phyloP scores from a whole-genome alignment of 1,140 invertebrate species.

The Drosophila santomea region DNA sequence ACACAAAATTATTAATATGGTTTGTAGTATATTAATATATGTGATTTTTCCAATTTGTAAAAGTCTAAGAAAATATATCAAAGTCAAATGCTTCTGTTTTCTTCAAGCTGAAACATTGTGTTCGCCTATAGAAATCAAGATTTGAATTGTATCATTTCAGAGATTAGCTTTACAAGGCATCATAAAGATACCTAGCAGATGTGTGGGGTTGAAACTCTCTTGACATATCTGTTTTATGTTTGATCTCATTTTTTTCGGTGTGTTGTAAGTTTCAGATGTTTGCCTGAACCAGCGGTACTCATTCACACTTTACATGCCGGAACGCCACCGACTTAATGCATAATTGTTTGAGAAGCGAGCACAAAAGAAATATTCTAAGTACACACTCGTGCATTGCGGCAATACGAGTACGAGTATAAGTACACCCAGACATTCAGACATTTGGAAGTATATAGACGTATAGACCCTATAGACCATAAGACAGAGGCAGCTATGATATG shows the following conservation, averaged over 20 bases:
- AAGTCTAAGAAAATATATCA: too few relatives aligned
- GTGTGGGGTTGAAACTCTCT: background rate
- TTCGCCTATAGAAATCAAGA: background rate
- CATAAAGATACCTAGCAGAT: background rate
- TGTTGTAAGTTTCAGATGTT: conserved; percentile 15
- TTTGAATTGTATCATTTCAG: background rate
- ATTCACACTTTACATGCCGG: conserved; percentile 72
- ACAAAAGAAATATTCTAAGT: conserved; percentile 73
- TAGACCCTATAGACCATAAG: conserved; percentile 14
- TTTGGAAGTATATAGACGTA: conserved; percentile 11
- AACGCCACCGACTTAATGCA: conserved; percentile 68
- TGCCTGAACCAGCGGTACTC: conserved; percentile 30
- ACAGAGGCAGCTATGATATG: conserved; percentile 67
- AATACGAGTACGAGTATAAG: conserved; percentile 5
- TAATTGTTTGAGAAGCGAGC: conserved; percentile 72
- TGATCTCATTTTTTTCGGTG: background rate
- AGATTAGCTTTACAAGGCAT: background rate
- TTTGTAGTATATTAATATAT: too few relatives aligned
- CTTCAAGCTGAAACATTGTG: too few relatives aligned
- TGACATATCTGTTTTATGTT: background rate
- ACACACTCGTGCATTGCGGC: conserved; percentile 42
- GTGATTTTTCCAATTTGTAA: too few relatives aligned
- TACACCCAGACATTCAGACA: conserved; percentile 19
- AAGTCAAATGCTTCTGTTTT: too few relatives aligned
- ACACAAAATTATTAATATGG: too few relatives aligned